These are phyloP conservation scores for Sebastes steindachneri DNA, from an alignment of 2,797 vertebrate genomes.

Conservation along the genomic window DNA sequence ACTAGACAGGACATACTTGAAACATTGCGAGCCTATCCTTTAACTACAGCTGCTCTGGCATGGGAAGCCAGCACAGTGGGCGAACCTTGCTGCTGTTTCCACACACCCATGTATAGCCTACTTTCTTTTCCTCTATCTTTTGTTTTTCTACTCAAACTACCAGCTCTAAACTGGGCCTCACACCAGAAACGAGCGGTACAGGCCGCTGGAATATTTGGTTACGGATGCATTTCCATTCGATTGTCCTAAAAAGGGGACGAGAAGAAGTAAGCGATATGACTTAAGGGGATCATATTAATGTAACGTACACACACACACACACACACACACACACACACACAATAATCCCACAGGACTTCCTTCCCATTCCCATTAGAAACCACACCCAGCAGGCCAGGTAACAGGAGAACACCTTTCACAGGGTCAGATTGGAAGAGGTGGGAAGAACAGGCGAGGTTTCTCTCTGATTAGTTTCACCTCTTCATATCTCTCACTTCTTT, in stretches of 20 bases:
- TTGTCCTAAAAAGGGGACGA: conserved; percentile 81
- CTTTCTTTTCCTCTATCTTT: conserved; percentile 31
- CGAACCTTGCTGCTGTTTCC: conserved; percentile 2
- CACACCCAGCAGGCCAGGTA: conserved; percentile 83
- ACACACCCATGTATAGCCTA: neutral
- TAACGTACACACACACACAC: conserved; percentile 44
- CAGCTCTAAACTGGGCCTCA: conserved; percentile 64
- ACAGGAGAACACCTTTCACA: conserved; percentile 82
- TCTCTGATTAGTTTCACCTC: conserved; percentile 54
- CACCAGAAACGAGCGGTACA: conserved; percentile 61
- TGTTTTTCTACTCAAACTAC: conserved; percentile 20
- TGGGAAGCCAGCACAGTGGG: neutral
- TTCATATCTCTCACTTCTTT: conserved; percentile 1
- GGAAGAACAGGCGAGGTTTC: conserved; percentile 60
- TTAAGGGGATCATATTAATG: conserved; percentile 84
- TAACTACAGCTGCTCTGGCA: conserved; percentile 24
- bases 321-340: conserved; percentile 49
- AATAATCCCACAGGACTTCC: conserved; percentile 83
- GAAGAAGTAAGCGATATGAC: conserved; percentile 82
- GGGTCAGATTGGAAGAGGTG: conserved; percentile 78
- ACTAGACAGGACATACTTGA: neutral
- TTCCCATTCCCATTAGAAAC: conserved; percentile 81
- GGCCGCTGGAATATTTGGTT: conserved; percentile 78
- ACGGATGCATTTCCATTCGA: conserved; percentile 82
- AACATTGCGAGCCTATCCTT: neutral